A percentile compares a stretch with the other conserved stretches of the same genome.
Evolutionary conservation across 1,140 invertebrate genomes (phyloP).

Genomic region (Drosophila pallidifrons): DNA sequence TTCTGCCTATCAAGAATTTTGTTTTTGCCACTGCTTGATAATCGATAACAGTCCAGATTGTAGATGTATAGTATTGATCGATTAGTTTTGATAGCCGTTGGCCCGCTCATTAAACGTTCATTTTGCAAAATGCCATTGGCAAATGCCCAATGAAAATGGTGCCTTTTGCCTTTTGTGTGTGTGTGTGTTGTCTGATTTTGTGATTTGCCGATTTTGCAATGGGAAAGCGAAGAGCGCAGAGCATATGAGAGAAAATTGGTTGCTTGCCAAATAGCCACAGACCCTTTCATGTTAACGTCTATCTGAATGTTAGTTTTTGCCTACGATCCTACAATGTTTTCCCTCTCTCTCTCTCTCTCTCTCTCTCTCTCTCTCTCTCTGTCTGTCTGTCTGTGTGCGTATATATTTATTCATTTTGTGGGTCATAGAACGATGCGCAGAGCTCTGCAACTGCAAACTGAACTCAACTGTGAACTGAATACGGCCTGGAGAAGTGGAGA

Average conservation of each 20-base stretch:
- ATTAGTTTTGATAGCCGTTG: too few species aligned
- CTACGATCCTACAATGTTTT: background rate
- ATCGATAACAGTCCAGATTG: too few species aligned
- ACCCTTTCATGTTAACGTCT: conserved; percentile 9
- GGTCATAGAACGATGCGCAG: conserved; percentile 21
- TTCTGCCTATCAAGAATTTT: too few species aligned
- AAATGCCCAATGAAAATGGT: background rate
- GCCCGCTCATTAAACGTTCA: background rate
- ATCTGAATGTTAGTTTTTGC: conserved; percentile 22
- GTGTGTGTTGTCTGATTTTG: background rate
- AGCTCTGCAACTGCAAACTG: background rate
- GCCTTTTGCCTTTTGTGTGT: background rate
- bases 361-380: background rate
- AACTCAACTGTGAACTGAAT: conserved; percentile 1
- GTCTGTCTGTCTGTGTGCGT: background rate
- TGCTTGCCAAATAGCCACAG: conserved; percentile 23
- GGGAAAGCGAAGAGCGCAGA: background rate
- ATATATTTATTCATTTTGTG: conserved; percentile 35
- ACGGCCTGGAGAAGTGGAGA: conserved; percentile 15
- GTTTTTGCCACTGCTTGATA: too few species aligned
- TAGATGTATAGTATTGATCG: too few species aligned
- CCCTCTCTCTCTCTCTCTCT: background rate
- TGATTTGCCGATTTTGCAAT: conserved; percentile 7
- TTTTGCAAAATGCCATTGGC: background rate
- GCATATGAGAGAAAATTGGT: conserved; percentile 25